A percentile compares a stretch with the other conserved stretches of the same genome.
These are phyloP conservation scores for Sarcophaga peregrina DNA, from an alignment of 1,140 invertebrate species.

Conservation along the genomic window DNA sequence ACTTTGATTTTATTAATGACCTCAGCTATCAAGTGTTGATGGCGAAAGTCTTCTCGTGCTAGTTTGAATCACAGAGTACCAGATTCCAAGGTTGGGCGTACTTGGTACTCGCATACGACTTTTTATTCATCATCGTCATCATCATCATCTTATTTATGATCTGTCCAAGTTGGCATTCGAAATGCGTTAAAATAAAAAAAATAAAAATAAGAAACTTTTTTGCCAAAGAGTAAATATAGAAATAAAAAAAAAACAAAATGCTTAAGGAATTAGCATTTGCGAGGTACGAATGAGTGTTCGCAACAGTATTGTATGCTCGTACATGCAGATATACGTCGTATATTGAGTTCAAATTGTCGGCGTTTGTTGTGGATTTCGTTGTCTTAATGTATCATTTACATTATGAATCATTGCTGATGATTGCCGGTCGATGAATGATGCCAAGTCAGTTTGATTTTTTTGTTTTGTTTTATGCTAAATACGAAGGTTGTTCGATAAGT, in stretches of 20 bases:
- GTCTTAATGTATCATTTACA: slow-evolving; percentile 38
- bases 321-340: no score
- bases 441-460: background rate
- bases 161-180: slow-evolving; percentile 7
- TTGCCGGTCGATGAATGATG: slow-evolving; percentile 39
- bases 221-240: background rate
- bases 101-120: background rate
- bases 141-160: slow-evolving; percentile 8
- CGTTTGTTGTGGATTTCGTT: background rate
- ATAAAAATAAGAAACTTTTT: background rate
- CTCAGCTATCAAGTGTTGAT: slow-evolving; percentile 37
- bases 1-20: slow-evolving; percentile 40
- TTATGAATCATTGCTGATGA: slow-evolving; percentile 37
- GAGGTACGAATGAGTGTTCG: background rate
- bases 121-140: background rate
- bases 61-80: background rate
- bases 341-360: no score
- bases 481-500: no score
- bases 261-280: slow-evolving; percentile 14
- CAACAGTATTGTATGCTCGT: slow-evolving; percentile 29
- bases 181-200: background rate
- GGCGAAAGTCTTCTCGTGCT: slow-evolving; percentile 18
- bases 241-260: no score
- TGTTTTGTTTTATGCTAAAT: no score
- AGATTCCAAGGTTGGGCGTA: background rate